Conservation (phyloP, 37 sponge, comb jelly and placozoan genomes). For the Agelas oroides region DNA sequence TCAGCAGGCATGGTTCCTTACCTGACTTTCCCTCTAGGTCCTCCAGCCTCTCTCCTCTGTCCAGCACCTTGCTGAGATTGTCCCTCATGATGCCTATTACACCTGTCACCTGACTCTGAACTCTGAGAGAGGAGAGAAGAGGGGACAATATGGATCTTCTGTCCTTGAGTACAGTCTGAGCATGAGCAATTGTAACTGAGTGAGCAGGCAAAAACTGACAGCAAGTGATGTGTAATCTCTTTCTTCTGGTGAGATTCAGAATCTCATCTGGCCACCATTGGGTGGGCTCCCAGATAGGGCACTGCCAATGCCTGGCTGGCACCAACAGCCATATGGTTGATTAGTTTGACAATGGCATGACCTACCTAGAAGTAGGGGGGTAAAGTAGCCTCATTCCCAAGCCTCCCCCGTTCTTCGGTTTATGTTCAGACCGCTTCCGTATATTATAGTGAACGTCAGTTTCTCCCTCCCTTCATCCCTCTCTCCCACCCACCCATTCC, state of each 20-base stretch:
- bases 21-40: constrained; percentile 82
- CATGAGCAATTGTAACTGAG: background rate
- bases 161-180: constrained; percentile 7
- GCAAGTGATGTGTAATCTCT: constrained; percentile 2
- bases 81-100: constrained; percentile 81
- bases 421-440: too few relatives aligned
- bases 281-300: background rate
- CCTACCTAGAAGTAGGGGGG: too few relatives aligned
- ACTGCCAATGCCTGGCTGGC: background rate
- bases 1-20: background rate
- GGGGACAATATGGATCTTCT: constrained; percentile 1
- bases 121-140: constrained; percentile 26
- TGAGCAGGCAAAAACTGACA: background rate
- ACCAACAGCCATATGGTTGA: background rate
- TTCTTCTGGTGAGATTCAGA: background rate
- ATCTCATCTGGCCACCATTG: background rate
- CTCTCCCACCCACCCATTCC: background rate
- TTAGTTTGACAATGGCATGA: background rate
- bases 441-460: too few relatives aligned
- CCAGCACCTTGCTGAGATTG: constrained; percentile 74
- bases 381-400: too few relatives aligned
- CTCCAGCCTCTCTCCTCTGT: constrained; percentile 77
- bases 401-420: too few relatives aligned
- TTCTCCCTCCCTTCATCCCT: too few relatives aligned
- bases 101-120: constrained; percentile 71